Evolutionary conservation across 2,113 vertebrate genomes (phyloP).

Genomic region (Holacanthus passer): DNA sequence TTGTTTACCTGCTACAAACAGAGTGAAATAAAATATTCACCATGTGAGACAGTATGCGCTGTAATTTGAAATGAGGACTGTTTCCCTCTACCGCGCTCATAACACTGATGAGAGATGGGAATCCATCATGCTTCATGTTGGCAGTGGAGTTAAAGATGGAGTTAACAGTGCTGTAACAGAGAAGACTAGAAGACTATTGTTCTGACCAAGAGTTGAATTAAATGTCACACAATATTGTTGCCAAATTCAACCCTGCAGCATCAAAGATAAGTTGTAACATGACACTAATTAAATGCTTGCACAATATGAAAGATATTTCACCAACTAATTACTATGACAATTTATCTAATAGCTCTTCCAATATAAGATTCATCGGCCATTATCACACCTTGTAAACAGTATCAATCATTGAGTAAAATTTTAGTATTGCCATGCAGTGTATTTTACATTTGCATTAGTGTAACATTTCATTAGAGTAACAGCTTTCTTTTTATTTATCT

Average conservation of each 20-base stretch:
- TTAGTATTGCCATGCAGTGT: not conserved
- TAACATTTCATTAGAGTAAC: too few relatives aligned
- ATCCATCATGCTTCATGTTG: conserved; percentile 26
- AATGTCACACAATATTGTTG: not conserved
- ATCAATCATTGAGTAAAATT: not conserved
- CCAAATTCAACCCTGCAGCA: conserved; percentile 8
- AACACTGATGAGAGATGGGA: conserved; percentile 14
- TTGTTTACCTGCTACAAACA: conserved; percentile 55
- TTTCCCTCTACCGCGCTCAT: conserved; percentile 6
- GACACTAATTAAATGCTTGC: not conserved
- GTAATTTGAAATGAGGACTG: conserved; percentile 44
- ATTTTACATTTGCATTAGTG: not conserved
- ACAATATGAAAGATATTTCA: not conserved
- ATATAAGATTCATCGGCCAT: not conserved
- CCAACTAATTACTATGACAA: not conserved
- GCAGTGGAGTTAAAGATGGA: conserved; percentile 8
- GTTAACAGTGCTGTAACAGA: conserved; percentile 12
- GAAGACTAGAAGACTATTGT: conserved; percentile 2
- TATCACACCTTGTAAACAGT: not conserved
- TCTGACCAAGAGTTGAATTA: not conserved
- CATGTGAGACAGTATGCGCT: conserved; percentile 11
- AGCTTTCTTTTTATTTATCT: not conserved
- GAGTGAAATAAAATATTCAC: conserved; percentile 57
- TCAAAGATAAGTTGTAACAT: not conserved
- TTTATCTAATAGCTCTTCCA: not conserved